Percentiles rank a stretch among this genome's conserved stretches.
Evolutionary conservation across 2,888 invertebrate genomes (phyloP).

Genomic region (Carpatolechia fugitivella): DNA sequence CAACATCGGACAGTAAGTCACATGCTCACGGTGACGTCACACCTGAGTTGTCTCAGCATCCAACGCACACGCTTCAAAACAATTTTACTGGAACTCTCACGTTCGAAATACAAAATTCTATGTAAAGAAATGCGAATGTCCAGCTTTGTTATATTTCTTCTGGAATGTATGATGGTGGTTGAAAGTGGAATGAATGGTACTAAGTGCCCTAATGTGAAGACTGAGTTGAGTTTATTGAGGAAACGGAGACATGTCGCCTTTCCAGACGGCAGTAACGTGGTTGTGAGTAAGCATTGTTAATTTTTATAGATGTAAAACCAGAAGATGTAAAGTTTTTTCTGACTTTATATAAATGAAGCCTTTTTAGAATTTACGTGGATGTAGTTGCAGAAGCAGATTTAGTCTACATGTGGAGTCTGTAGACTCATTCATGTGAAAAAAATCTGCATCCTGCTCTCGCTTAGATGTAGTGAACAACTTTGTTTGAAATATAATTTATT

Average conservation of each 20-base stretch:
- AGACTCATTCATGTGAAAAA: too few species aligned
- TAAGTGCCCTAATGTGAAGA: constrained; percentile 43
- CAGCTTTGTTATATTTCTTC: neutral
- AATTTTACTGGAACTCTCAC: constrained; percentile 14
- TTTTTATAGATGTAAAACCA: neutral
- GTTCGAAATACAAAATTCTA: neutral
- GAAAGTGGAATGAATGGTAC: constrained; percentile 29
- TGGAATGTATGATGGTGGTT: constrained; percentile 16
- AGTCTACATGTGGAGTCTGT: too few species aligned
- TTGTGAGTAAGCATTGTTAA: constrained; percentile 34
- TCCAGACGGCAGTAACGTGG: constrained; percentile 41
- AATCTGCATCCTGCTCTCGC: too few species aligned
- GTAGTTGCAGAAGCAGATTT: too few species aligned
- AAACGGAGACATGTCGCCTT: constrained; percentile 44
- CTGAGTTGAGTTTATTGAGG: constrained; percentile 33
- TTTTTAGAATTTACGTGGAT: too few species aligned
- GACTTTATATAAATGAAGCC: too few species aligned
- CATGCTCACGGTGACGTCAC: constrained; percentile 7
- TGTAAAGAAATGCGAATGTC: neutral
- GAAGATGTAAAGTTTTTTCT: too few species aligned
- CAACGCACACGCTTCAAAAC: constrained; percentile 11
- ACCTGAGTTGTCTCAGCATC: neutral
- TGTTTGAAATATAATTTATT: too few species aligned
- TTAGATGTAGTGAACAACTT: too few species aligned
- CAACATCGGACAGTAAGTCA: constrained; percentile 10